These are phyloP conservation scores for Sipha maydis DNA, from an alignment of 2,888 invertebrate species.

Conservation along the genomic window DNA sequence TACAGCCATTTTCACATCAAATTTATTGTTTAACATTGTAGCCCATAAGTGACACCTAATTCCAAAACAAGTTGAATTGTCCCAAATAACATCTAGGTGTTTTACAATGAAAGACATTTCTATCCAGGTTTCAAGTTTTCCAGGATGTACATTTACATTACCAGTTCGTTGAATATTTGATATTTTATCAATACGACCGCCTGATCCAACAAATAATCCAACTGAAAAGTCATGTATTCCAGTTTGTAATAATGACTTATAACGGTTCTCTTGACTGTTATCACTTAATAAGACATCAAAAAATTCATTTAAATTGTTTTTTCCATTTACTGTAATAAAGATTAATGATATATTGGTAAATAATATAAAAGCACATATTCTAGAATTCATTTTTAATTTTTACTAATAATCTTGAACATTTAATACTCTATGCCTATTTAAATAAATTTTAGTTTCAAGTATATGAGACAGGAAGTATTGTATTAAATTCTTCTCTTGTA, in stretches of 20 bases:
- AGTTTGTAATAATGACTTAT: slow-evolving; percentile 37
- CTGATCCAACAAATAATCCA: slow-evolving; percentile 48
- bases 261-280: slow-evolving; percentile 36
- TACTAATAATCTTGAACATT: background rate
- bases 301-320: slow-evolving; percentile 39
- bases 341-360: background rate
- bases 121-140: slow-evolving; percentile 43
- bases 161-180: slow-evolving; percentile 40
- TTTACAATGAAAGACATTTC: slow-evolving; percentile 38
- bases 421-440: background rate
- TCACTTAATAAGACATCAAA: slow-evolving; percentile 30
- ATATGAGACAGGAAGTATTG: slow-evolving; percentile 31
- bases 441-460: slow-evolving; percentile 8
- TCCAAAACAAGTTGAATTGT: slow-evolving; percentile 49
- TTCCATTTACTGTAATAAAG: slow-evolving; percentile 6
- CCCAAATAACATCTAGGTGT: slow-evolving; percentile 46
- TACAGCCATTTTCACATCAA: slow-evolving; percentile 55
- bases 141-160: slow-evolving; percentile 41
- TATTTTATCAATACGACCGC: slow-evolving; percentile 41
- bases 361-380: slow-evolving; percentile 30
- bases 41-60: slow-evolving; percentile 46
- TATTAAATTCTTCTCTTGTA: slow-evolving; percentile 48
- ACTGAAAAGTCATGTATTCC: slow-evolving; percentile 53
- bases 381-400: slow-evolving; percentile 35
- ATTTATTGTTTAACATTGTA: slow-evolving; percentile 41